These are phyloP conservation scores for Heteronetta atricapilla DNA, from an alignment of 2,113 vertebrate species.

Conservation along the genomic window DNA sequence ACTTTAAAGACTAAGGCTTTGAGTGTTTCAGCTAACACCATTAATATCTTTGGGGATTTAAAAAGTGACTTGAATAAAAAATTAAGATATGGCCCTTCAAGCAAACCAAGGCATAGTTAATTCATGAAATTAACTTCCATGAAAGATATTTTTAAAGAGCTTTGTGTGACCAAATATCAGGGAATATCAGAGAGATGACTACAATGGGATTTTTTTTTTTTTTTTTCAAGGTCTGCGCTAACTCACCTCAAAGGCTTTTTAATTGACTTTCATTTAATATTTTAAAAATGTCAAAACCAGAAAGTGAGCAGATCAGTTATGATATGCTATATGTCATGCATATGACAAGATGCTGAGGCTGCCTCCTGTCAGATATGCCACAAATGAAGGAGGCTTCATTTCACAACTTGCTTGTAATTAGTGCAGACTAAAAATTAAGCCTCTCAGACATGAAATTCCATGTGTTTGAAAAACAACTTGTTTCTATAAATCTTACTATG, in stretches of 20 bases:
- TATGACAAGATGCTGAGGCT: not conserved
- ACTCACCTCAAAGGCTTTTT: not conserved
- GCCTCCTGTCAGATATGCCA: not conserved
- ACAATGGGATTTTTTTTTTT: not conserved
- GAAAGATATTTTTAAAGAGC: not conserved
- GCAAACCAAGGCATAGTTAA: not conserved
- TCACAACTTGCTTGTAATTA: not conserved
- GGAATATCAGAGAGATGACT: not conserved
- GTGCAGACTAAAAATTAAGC: not conserved
- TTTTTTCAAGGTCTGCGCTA: not conserved
- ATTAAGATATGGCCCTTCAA: not conserved
- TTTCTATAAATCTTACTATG: not conserved
- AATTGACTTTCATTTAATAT: not conserved
- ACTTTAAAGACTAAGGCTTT: not conserved
- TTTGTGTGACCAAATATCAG: not conserved
- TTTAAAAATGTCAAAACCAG: not conserved
- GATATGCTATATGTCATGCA: fast-evolving
- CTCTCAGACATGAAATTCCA: not conserved
- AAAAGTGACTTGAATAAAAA: conserved; percentile 30
- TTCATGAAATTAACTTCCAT: not conserved
- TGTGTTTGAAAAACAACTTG: not conserved
- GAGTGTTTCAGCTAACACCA: not conserved
- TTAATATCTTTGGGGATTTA: conserved; percentile 3
- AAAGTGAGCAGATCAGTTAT: not conserved
- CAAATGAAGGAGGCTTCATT: not conserved